Conservation (phyloP, 2,888 invertebrate species). For the Archaeoteleia sp. region DNA sequence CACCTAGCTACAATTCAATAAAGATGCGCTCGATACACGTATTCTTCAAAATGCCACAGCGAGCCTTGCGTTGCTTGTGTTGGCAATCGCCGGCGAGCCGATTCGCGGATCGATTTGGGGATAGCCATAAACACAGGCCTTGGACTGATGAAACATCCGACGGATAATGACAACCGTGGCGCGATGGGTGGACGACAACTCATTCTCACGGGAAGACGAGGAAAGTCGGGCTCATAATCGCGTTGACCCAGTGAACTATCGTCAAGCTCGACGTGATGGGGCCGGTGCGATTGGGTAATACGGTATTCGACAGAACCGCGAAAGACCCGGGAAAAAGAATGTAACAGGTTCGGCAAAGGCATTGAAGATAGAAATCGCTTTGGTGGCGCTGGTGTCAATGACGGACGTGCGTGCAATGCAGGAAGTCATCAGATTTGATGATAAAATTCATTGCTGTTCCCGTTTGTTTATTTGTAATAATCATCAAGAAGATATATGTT, state of each 20-base stretch:
- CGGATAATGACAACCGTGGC: slow-evolving; percentile 20
- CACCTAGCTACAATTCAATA: slow-evolving; percentile 30
- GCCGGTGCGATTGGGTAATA: slow-evolving; percentile 10
- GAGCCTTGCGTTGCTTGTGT: slow-evolving; percentile 21
- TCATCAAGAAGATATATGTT: too few species aligned
- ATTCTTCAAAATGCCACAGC: slow-evolving; percentile 6
- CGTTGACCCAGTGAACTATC: slow-evolving; percentile 34
- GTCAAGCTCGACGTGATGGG: neutral
- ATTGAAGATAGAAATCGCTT: too few species aligned
- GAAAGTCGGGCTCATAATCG: slow-evolving; percentile 8
- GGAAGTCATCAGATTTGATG: too few species aligned
- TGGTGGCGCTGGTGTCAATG: too few species aligned
- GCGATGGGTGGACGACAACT: slow-evolving; percentile 15
- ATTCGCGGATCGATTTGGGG: neutral
- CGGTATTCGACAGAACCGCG: neutral
- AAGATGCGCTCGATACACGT: slow-evolving; percentile 3
- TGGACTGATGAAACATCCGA: neutral
- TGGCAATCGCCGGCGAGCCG: neutral
- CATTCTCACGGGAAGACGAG: slow-evolving; percentile 27
- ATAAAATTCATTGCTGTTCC: too few species aligned
- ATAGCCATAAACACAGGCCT: slow-evolving; percentile 19
- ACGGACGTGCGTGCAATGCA: too few species aligned
- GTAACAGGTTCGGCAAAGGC: too few species aligned
- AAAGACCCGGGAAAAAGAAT: too few species aligned
- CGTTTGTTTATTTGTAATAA: too few species aligned